These are phyloP conservation scores for Chalcosyrphus nemorum DNA, from an alignment of 2,888 invertebrate species.

Conservation along the genomic window DNA sequence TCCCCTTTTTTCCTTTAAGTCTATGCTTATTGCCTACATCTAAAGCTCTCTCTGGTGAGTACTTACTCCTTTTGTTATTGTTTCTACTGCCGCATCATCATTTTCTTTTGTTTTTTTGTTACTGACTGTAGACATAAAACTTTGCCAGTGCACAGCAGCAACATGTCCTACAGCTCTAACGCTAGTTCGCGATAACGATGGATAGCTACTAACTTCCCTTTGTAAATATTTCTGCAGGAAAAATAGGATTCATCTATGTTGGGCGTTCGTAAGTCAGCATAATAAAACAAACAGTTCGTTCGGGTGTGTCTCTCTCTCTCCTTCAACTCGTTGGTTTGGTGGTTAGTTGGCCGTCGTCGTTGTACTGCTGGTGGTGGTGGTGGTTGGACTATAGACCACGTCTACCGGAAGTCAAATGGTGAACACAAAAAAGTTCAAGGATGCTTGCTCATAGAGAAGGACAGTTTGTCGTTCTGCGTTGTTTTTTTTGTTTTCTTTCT, in stretches of 20 bases:
- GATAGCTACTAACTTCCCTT: constrained; percentile 8
- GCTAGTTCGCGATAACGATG: constrained; percentile 12
- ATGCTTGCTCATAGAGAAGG: neutral
- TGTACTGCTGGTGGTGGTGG: constrained; percentile 1
- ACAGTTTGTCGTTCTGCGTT: neutral
- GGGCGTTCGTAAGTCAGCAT: constrained; percentile 31
- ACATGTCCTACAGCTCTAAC: constrained; percentile 10
- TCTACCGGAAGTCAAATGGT: constrained; percentile 35
- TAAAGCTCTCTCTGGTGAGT: neutral
- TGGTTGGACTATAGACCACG: constrained; percentile 13
- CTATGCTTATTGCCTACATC: neutral
- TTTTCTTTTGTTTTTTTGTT: neutral
- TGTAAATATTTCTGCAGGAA: constrained; percentile 26
- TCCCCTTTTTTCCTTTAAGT: too few relatives aligned
- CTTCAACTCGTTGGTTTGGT: neutral
- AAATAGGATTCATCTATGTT: neutral
- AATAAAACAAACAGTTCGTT: constrained; percentile 20
- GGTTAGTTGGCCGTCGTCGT: too few relatives aligned
- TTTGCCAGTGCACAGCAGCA: neutral
- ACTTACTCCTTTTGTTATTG: neutral
- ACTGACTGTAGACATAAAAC: neutral
- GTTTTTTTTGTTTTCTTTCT: neutral
- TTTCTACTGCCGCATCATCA: neutral
- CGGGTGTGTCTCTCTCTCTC: too few relatives aligned
- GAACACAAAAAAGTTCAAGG: constrained; percentile 30